phyloP scores from a whole-genome alignment of 2,113 vertebrate species.

The Crotalus horridus region DNA sequence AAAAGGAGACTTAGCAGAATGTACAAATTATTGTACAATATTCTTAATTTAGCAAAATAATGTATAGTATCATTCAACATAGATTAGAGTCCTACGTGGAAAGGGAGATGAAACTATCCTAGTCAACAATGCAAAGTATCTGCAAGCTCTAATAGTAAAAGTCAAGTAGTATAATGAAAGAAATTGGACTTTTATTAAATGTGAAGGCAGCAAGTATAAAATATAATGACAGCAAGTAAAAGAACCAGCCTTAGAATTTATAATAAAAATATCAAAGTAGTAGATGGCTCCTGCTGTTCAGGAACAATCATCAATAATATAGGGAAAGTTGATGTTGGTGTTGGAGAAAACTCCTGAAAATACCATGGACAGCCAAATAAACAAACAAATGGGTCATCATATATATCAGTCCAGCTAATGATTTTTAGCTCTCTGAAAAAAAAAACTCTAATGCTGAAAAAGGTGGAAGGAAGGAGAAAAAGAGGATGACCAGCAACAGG shows the following conservation, averaged over 20 bases:
- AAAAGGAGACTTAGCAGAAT: neutral
- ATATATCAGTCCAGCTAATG: neutral
- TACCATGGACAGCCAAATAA: neutral
- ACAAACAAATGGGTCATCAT: neutral
- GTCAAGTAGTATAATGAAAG: neutral
- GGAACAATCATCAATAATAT: no score
- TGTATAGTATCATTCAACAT: neutral
- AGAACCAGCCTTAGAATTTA: neutral
- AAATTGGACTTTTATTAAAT: neutral
- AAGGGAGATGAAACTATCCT: neutral
- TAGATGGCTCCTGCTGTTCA: neutral
- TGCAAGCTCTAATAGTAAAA: neutral
- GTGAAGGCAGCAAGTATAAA: neutral
- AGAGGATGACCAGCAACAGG: neutral
- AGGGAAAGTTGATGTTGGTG: neutral
- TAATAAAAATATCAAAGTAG: neutral
- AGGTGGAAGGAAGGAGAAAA: neutral
- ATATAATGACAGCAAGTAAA: neutral
- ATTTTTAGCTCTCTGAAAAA: neutral
- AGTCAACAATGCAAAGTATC: neutral
- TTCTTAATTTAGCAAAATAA: neutral
- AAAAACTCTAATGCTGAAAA: neutral
- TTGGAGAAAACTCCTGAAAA: neutral
- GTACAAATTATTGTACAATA: neutral
- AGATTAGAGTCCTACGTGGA: neutral